phyloP scores from a whole-genome alignment of 2,113 vertebrate species.

The Mus spicilegus region DNA sequence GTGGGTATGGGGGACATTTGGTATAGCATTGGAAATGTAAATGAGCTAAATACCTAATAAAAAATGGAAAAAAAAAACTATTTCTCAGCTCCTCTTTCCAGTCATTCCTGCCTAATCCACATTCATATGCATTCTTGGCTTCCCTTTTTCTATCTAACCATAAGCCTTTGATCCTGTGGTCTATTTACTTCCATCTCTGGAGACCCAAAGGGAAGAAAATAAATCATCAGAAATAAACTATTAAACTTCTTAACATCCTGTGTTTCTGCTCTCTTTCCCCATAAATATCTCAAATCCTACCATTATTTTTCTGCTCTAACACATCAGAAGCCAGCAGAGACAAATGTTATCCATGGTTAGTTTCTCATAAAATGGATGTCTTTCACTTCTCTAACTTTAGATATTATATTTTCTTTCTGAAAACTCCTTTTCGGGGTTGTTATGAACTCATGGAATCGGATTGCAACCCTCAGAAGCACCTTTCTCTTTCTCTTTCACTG shows the following conservation, averaged over 20 bases:
- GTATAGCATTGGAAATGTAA: too few relatives aligned
- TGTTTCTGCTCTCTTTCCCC: background rate
- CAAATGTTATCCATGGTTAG: background rate
- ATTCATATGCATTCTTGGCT: background rate
- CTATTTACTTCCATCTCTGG: background rate
- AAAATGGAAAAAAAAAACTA: background rate
- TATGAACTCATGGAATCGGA: background rate
- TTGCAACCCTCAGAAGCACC: background rate
- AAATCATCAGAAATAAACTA: background rate
- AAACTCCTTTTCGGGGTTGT: background rate
- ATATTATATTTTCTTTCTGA: background rate
- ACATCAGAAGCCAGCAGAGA: background rate
- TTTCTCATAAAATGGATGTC: background rate
- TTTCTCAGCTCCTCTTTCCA: background rate
- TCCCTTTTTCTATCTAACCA: background rate
- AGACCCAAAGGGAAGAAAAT: background rate
- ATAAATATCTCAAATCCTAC: background rate
- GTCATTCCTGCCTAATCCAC: background rate
- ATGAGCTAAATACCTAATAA: too few relatives aligned
- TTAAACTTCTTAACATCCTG: background rate
- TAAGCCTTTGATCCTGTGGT: background rate
- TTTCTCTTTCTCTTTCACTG: background rate
- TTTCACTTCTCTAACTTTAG: constrained; percentile 20
- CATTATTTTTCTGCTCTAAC: background rate
- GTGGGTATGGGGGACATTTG: too few relatives aligned